Base-by-base conservation (phyloP, 2,888 invertebrate genomes). In the Cepaea hortensis region DNA sequence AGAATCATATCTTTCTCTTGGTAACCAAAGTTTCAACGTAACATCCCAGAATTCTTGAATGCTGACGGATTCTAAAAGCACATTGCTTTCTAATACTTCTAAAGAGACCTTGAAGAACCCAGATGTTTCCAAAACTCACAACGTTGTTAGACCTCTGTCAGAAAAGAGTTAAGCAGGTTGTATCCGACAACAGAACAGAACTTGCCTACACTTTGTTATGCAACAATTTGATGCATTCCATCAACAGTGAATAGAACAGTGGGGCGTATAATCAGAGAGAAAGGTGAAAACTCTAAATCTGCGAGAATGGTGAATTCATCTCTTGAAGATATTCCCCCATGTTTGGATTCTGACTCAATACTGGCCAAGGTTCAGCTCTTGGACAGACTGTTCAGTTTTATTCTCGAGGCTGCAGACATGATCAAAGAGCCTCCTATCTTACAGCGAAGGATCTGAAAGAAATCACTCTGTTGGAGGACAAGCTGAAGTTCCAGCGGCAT, bases 401-500 rank as follows among this genome's bases (percentile, higher is more conserved):
- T 82, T 48, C 15, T 81, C 35, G 75, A 82, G 55, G 6, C 86
- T 0, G 65, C 35, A 23, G 61, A 81, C 23, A 73, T 86, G 76
- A 76, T 23, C 91, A 91, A 72, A 90, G 90, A 73, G 91, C 91
- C 46, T 89, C 91, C 6, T 88, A 89, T 77, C 88, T 91, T 18
- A 90, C 91, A 9, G 86, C 91, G 4, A 86, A 88, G 68, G 92
- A 92, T 86, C 81, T 90, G 23, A 89, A 89, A 80, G 89, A 84
- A 55, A 87, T 85, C 18, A 46, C 18, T 48, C 35, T 88, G 46
- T 18, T 88, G 76, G 62, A 80, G 70, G 81, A 88, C 13, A 83
- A 85, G 75, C 85, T 88, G 73, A 77, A 61, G 35, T 46, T 46
- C 11, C 76, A 84, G 79, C 73, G 80, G 9, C 46, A 81, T 5